These are phyloP conservation scores for Rhagium mordax DNA, from an alignment of 2,888 invertebrate species.

Conservation along the genomic window DNA sequence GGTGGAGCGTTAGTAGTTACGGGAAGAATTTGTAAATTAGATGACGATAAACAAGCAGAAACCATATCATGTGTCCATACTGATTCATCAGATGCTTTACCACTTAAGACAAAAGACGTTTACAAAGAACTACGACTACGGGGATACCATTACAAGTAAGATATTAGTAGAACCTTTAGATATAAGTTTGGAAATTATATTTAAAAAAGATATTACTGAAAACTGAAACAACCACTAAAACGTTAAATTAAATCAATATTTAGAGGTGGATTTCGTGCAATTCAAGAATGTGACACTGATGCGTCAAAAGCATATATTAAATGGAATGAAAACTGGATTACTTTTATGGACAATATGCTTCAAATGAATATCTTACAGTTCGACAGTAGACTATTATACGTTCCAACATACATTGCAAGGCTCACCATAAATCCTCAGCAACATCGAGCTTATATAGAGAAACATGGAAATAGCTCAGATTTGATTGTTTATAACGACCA, in stretches of 20 bases:
- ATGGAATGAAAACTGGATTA: conserved; percentile 80
- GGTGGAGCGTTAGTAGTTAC: conserved; percentile 47
- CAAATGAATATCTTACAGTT: conserved; percentile 81
- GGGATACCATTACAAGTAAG: conserved; percentile 76
- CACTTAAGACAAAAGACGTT: conserved; percentile 72
- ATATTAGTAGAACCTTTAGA: conserved; percentile 7
- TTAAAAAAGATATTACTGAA: too few relatives aligned
- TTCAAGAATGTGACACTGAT: conserved; percentile 52
- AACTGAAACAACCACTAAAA: too few relatives aligned
- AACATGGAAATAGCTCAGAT: neutral
- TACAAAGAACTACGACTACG: conserved; percentile 80
- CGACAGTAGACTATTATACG: conserved; percentile 78
- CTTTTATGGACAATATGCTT: conserved; percentile 90
- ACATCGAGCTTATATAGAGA: neutral
- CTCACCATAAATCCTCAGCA: neutral
- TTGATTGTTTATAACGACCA: neutral
- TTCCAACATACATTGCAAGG: conserved; percentile 75
- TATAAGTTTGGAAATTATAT: too few relatives aligned
- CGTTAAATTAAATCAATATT: neutral
- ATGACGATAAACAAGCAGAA: neutral
- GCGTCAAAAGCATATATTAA: conserved; percentile 46
- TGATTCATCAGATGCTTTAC: neutral
- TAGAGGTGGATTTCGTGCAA: conserved; percentile 55
- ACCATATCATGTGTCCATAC: neutral
- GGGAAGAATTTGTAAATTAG: conserved; percentile 59